Evolutionary conservation across 2,113 vertebrate genomes (phyloP).

Genomic region (Xyliphius kryptos): DNA sequence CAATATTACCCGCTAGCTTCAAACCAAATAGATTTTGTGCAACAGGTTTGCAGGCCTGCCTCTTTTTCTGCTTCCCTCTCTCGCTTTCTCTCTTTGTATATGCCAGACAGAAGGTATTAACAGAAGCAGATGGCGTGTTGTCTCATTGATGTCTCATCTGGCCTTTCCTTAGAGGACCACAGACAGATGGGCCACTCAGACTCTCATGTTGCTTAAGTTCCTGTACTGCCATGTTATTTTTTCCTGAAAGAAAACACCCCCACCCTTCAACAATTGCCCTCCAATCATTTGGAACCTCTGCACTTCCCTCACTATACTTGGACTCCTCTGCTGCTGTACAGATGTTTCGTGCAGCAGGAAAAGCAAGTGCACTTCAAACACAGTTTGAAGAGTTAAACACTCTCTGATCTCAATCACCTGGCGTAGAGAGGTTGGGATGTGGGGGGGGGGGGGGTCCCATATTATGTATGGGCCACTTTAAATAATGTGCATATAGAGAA

Average conservation of each 20-base stretch:
- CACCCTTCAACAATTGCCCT: no score
- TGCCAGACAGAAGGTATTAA: conserved; percentile 34
- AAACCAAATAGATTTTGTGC: conserved; percentile 33
- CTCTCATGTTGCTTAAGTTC: conserved; percentile 23
- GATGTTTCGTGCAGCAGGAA: conserved; percentile 23
- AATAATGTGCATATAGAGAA: conserved; percentile 20
- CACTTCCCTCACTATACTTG: not conserved
- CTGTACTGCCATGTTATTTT: conserved; percentile 23
- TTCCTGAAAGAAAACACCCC: conserved; percentile 21
- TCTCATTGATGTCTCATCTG: conserved; percentile 43
- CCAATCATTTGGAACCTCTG: not conserved
- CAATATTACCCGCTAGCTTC: conserved; percentile 20
- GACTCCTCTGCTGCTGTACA: conserved; percentile 17
- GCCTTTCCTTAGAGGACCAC: conserved; percentile 10
- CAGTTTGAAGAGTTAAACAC: not conserved
- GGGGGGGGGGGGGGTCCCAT: not conserved
- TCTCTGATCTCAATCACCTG: conserved; percentile 40
- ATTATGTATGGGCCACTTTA: conserved; percentile 1
- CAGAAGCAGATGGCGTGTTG: conserved; percentile 37
- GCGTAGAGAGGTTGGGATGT: no score
- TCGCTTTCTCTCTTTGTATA: conserved; percentile 26
- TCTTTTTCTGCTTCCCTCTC: conserved; percentile 11
- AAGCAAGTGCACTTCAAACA: conserved; percentile 36
- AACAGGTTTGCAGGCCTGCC: conserved; percentile 36
- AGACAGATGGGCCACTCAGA: conserved; percentile 9